Evolutionary conservation across 2,888 invertebrate species (phyloP), one percentile per base, ranked within the genome.

Genomic region (Rhabditophanes sp.): DNA sequence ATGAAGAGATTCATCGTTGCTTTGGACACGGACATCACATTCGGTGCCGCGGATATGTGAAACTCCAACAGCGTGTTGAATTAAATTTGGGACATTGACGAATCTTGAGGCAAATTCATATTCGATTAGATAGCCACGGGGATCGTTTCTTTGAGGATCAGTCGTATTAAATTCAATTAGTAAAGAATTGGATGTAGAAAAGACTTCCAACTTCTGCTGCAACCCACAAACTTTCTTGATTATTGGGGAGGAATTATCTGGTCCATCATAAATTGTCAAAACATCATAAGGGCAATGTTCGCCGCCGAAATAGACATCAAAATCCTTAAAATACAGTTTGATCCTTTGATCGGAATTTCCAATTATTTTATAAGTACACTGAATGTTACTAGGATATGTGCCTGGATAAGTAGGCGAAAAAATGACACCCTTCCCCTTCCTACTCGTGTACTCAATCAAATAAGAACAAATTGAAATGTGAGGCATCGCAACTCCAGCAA

Each of bases 271-370:
- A 53, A 96, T 79, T 71, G 83, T 83, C 60, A 96, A 81, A 73
- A 79, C 85, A 74, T 96, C 93, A 74, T 88, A 88, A 44, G 93
- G 93, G 73, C 93, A 96, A 90, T 93, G 93, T 63, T 85, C 80
- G 58, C 90, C 93, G 58, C 93, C 93, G 72, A 82, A 88, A 74
- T 87, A 93, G 54, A 93, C 77, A 72, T 90, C 90, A 72, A 93
- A 93, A 73, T 93, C 93, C 65, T 85, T 76, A 73, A 93, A 90
- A 71, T 83, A 85, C 56, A 93, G 75, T 48, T 87, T 78, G 56
- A 93, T 82, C 65, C 93, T 74, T 71, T 93, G 85, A 35, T 81
- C 80, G 30, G 76, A 75, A 65, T 77, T 76, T 33, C 93, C 93
- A 62, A 80, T 76, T 72, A 96, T 83, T 70, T 81, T 79, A 49